phyloP scores from a whole-genome alignment of 2,797 vertebrate species.

The Scolopax bukidnonensis region DNA sequence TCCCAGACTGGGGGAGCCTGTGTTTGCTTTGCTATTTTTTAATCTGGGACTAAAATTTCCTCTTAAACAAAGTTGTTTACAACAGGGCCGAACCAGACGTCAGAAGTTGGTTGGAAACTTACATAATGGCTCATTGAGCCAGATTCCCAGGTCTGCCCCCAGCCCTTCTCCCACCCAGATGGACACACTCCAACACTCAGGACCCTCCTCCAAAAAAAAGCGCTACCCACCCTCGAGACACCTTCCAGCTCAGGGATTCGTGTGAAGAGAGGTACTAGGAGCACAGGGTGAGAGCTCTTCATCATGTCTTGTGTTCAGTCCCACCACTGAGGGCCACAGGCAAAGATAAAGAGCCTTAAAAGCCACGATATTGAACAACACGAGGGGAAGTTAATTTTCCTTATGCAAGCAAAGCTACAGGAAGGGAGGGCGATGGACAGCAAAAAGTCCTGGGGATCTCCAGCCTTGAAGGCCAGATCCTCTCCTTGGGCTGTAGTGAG shows the following conservation, averaged over 20 bases:
- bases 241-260: not conserved
- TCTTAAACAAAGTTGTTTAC: not conserved
- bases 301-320: rapidly evolving
- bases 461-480: rapidly evolving
- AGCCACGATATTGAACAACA: rapidly evolving
- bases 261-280: rapidly evolving
- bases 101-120: rapidly evolving
- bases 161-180: not conserved
- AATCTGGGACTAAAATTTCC: not conserved
- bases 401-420: not conserved
- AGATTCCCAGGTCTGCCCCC: rapidly evolving
- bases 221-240: not conserved
- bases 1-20: not conserved
- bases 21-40: not conserved
- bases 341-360: not conserved
- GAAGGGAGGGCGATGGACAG: not conserved
- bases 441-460: not conserved
- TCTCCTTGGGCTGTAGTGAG: not conserved
- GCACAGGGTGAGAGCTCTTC: rapidly evolving
- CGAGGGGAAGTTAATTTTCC: slow-evolving; percentile 17
- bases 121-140: rapidly evolving
- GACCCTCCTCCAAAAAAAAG: not conserved
- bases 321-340: not conserved
- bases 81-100: rapidly evolving
- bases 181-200: not conserved